These are phyloP conservation scores for Trachemys scripta DNA, from an alignment of 2,113 vertebrate species.

Conservation along the genomic window DNA sequence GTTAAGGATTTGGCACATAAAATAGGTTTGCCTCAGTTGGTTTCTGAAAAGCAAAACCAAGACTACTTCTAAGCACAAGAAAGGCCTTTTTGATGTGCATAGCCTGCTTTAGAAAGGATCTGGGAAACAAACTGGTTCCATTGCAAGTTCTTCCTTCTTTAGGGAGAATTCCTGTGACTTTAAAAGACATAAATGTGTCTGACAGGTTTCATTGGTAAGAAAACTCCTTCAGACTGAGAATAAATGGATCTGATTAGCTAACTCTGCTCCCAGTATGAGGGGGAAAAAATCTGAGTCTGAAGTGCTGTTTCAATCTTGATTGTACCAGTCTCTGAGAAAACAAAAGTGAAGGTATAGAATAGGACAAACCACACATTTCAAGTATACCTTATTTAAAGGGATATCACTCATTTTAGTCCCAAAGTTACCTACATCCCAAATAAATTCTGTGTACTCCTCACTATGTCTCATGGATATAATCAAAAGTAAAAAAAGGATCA, in stretches of 20 bases:
- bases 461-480: background rate
- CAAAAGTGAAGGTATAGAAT: background rate
- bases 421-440: background rate
- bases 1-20: background rate
- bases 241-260: slow-evolving; percentile 64
- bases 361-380: background rate
- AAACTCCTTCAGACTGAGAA: slow-evolving; percentile 59
- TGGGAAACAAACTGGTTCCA: background rate
- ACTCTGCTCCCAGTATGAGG: slow-evolving; percentile 38
- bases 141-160: background rate
- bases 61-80: background rate
- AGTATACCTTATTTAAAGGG: background rate
- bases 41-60: background rate
- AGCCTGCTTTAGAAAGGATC: background rate
- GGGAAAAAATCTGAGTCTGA: slow-evolving; percentile 2
- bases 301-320: slow-evolving; percentile 55
- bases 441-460: background rate
- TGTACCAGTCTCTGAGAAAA: slow-evolving; percentile 40
- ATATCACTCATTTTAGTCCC: background rate
- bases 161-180: slow-evolving; percentile 51
- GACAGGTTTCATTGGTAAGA: slow-evolving; percentile 60
- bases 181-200: slow-evolving; percentile 50
- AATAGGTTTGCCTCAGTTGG: background rate
- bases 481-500: background rate
- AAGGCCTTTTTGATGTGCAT: background rate